phyloP scores from a whole-genome alignment of 2,888 invertebrate genomes.

The Lepidochrysops patricia region DNA sequence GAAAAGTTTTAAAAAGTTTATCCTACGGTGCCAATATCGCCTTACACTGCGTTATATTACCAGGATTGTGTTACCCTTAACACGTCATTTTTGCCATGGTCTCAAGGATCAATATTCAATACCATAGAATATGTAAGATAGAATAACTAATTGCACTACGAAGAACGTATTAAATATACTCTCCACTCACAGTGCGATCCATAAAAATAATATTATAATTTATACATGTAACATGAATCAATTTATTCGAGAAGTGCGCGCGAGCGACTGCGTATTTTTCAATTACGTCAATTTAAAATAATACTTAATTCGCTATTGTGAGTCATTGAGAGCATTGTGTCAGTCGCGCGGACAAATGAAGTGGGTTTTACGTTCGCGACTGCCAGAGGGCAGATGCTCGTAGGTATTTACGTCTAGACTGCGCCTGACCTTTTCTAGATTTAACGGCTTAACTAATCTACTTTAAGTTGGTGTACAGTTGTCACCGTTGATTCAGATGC shows the following conservation, averaged over 20 bases:
- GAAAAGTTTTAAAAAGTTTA: no score
- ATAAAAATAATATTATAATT: conserved; percentile 53
- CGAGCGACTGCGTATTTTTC: conserved; percentile 72
- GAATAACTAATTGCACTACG: no score
- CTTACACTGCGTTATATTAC: no score
- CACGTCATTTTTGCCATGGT: no score
- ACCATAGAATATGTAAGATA: no score
- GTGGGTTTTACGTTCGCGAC: conserved; percentile 32
- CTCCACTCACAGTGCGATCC: conserved; percentile 31
- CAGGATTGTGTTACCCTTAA: no score
- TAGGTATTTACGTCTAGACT: conserved; percentile 13
- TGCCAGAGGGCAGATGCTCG: conserved; percentile 15
- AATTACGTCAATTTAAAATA: conserved; percentile 75
- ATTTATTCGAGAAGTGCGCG: conserved; percentile 61
- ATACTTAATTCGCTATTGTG: conserved; percentile 73
- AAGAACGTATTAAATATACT: not conserved
- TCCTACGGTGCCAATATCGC: no score
- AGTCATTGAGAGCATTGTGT: conserved; percentile 68
- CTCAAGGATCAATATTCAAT: no score
- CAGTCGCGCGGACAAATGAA: conserved; percentile 43
- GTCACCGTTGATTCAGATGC: conserved; percentile 1
- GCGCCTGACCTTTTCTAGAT: not conserved
- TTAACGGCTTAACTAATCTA: not conserved
- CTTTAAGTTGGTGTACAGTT: not conserved
- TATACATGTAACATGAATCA: conserved; percentile 73